Conservation (phyloP, 2,113 vertebrate species). For the Fukomys damarensis region DNA sequence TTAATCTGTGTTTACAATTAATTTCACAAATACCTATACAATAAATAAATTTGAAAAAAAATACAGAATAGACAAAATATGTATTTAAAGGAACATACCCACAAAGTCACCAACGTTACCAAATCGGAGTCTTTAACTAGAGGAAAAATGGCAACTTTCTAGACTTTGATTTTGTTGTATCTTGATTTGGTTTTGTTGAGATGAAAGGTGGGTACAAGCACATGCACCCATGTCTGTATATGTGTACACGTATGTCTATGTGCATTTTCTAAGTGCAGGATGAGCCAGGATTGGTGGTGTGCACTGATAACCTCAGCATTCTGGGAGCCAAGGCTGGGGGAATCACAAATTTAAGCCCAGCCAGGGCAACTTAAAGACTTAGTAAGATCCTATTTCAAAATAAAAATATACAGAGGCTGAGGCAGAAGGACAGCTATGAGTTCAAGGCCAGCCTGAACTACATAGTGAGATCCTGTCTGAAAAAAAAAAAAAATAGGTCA, state of each 20-base stretch:
- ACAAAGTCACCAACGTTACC: neutral
- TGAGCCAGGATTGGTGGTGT: neutral
- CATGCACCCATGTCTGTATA: neutral
- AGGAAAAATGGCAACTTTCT: conserved; percentile 5
- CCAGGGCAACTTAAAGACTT: neutral
- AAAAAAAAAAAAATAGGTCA: too few relatives aligned
- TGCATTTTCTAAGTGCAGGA: neutral
- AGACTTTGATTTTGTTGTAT: neutral
- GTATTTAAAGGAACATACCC: neutral
- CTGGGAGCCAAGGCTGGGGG: neutral
- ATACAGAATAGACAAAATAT: neutral
- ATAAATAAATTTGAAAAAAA: neutral
- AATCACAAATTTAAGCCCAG: neutral
- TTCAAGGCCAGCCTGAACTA: too few relatives aligned
- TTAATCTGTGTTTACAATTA: neutral
- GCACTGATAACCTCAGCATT: neutral
- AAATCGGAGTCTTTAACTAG: neutral
- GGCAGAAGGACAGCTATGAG: too few relatives aligned
- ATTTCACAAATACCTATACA: neutral
- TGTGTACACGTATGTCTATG: neutral
- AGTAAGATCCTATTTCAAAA: neutral
- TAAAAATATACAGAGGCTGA: too few relatives aligned
- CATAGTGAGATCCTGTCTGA: too few relatives aligned
- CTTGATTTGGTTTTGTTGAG: neutral
- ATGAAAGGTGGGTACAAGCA: neutral